These are phyloP conservation scores for Apus apus DNA, from an alignment of 2,113 vertebrate species.

Conservation along the genomic window DNA sequence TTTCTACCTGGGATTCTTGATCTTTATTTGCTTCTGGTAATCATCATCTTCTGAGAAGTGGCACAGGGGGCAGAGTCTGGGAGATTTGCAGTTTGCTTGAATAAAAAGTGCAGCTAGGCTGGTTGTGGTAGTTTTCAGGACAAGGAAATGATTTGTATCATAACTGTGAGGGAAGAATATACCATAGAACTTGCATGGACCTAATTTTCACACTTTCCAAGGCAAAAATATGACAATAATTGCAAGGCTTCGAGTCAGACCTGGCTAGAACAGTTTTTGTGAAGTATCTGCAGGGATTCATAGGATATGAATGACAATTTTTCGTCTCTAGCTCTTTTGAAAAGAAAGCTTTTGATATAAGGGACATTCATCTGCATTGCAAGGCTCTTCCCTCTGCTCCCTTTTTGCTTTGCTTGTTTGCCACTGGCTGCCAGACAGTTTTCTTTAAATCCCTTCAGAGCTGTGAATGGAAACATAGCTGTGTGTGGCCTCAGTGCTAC, in stretches of 20 bases:
- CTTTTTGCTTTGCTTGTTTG: background rate
- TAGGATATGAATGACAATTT: background rate
- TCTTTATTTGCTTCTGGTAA: background rate
- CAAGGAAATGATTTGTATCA: background rate
- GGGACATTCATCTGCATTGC: background rate
- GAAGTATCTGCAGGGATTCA: background rate
- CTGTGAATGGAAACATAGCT: background rate
- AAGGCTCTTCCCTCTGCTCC: background rate
- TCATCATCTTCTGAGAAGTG: background rate
- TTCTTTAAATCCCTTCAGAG: background rate
- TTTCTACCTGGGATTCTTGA: background rate
- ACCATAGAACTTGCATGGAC: background rate
- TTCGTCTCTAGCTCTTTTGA: background rate
- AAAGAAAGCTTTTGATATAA: background rate
- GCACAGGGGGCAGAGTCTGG: background rate
- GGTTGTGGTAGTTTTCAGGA: background rate
- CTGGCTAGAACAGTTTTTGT: background rate
- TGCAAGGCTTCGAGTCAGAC: background rate
- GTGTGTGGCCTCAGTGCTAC: background rate
- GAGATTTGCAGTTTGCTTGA: background rate
- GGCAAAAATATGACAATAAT: background rate
- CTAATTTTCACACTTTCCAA: background rate
- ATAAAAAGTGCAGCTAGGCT: background rate
- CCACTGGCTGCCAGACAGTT: background rate
- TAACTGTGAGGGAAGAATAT: background rate